Evolutionary conservation across 2,888 invertebrate species (phyloP).

Genomic region (Mechanitis messenoides): DNA sequence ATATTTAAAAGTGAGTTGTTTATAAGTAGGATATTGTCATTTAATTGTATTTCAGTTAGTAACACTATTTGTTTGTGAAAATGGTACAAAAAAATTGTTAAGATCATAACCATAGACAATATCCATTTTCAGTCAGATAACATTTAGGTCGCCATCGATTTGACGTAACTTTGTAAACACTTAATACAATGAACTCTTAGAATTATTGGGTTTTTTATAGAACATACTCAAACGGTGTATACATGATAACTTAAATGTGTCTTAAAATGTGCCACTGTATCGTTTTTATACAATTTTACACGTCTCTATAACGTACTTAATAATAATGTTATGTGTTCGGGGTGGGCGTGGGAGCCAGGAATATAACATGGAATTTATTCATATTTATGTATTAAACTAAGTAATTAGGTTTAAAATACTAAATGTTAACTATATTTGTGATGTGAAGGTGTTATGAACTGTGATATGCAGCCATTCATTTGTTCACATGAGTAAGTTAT

Average conservation of each 20-base stretch:
- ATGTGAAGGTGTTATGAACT: too few relatives aligned
- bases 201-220: conserved; percentile 34
- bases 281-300: conserved; percentile 19
- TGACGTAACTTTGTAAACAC: conserved; percentile 57
- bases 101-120: conserved; percentile 7
- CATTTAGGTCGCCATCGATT: conserved; percentile 28
- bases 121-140: background rate
- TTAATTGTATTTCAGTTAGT: too few relatives aligned
- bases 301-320: conserved; percentile 20
- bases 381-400: too few relatives aligned
- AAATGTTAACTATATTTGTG: too few relatives aligned
- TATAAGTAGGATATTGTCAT: too few relatives aligned
- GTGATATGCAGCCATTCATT: too few relatives aligned
- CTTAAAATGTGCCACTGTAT: conserved; percentile 31
- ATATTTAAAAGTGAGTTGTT: too few relatives aligned
- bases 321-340: conserved; percentile 17
- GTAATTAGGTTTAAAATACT: too few relatives aligned
- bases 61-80: too few relatives aligned
- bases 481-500: too few relatives aligned
- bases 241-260: conserved; percentile 49
- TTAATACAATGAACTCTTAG: conserved; percentile 59
- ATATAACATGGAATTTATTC: background rate
- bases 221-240: conserved; percentile 10
- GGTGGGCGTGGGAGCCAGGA: conserved; percentile 48
- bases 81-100: background rate